Evolutionary conservation across 2,113 vertebrate genomes (phyloP).

Genomic region (Turnix velox): DNA sequence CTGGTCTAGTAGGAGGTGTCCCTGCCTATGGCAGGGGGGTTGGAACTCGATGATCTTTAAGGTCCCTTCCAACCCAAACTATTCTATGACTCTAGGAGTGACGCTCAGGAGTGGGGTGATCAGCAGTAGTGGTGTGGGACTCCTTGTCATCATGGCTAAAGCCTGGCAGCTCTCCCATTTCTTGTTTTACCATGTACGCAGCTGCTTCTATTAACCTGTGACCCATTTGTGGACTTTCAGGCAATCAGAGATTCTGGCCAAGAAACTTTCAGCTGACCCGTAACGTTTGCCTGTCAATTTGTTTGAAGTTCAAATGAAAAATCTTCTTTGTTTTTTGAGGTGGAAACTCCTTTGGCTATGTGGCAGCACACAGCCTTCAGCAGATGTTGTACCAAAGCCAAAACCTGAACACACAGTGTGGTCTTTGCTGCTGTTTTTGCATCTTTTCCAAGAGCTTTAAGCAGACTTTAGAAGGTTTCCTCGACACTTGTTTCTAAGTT

Average conservation of each 20-base stretch:
- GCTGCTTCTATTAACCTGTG: accelerated
- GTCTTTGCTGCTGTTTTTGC: background rate
- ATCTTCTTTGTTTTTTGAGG: background rate
- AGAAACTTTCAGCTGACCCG: background rate
- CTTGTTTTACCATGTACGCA: background rate
- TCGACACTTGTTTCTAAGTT: background rate
- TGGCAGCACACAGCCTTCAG: background rate
- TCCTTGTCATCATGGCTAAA: no score
- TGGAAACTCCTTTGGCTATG: background rate
- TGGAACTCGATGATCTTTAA: no score
- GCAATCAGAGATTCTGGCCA: background rate
- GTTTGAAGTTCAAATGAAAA: background rate
- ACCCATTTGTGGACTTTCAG: background rate
- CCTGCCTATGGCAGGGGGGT: no score
- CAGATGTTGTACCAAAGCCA: background rate
- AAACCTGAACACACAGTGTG: background rate
- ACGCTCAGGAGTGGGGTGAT: accelerated
- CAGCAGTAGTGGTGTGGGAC: no score
- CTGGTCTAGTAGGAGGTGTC: no score
- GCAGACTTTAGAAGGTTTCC: background rate
- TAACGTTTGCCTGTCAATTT: background rate
- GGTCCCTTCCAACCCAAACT: no score
- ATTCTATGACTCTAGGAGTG: no score
- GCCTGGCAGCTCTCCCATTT: background rate
- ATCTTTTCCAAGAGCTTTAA: background rate